Evolutionary conservation across 2,113 vertebrate genomes (phyloP), one percentile per base, ranked within the genome.

Genomic region (Rhegmatorhina hoffmannsi): DNA sequence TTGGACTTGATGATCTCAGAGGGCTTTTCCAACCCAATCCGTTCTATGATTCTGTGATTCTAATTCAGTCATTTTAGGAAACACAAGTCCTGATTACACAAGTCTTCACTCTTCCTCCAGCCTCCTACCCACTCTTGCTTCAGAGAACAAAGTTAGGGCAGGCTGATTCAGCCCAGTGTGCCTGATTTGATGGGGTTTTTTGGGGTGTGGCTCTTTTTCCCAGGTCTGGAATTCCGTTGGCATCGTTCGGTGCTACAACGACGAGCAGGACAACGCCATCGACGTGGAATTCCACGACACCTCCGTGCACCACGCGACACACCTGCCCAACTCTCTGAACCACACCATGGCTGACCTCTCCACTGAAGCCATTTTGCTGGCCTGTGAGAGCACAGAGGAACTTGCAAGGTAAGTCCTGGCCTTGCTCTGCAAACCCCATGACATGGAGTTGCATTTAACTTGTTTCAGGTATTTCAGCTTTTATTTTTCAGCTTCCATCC

Each of bases 201-300:
- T 24, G 6, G 19, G 1, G 25, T 29, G 9, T 64, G 34, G 11
- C 67, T 95, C 21, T 28, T 87, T 49, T 36, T 87, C 47, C n/a
- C 74, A 99, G 99, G 97, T 98, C 26, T 99, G 99, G 99, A 99
- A 99, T 93, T 99, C 99, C 0, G 78, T 99, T 62, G 99, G 99
- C 4, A 99, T 99, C 34, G 97, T 99, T 75, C 99, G 99, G 46
- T 98, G 99, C 78, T 99, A 99, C 97, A 99, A 98, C 19, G 99
- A 99, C 20, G 99, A 99, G 36, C 98, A 99, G 94, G 99, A 99
- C 97, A 99, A 98, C 36, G 99, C 99, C 81, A 98, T 99, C 6
- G 99, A 99, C 24, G 91, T 99, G 44, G 99, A 99, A 76, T 99
- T 99, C 83, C 99, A 99, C 5, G 99, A 99, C 96, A 98, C 98